Base-by-base conservation (phyloP, 2,113 vertebrate species). In the Boleophthalmus pectinirostris region DNA sequence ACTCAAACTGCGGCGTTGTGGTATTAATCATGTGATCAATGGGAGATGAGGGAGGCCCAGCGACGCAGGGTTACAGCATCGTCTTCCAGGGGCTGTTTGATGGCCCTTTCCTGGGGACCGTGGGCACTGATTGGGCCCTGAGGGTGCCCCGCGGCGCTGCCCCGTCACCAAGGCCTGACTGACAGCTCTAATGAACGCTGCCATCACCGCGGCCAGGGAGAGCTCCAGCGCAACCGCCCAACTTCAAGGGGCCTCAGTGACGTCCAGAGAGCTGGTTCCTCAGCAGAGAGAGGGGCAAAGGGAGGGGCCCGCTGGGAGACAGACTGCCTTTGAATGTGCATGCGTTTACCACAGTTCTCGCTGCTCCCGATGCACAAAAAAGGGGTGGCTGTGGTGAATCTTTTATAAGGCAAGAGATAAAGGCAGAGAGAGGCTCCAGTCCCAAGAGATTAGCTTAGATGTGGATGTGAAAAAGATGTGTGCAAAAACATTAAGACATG, bases 141-240 rank as follows among this genome's bases (percentile, higher is more conserved):
- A 92, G 93, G 93, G 91, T 77, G 78, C 91, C 92, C 88, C 63
- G 78, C 81, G 82, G 92, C 88, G 43, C 72, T 77, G 76, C 82
- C 87, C 88, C 72, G 74, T 91, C 85, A 75, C 88, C 80, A 74
- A 74, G 80, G 82, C 76, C 79, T 93, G 92, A 94, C 87, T 94
- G 93, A 94, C 93, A 94, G 92, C 90, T 85, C 92, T 94, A 94
- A 93, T 93, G 90, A 93, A 89, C 90, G 82, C 72, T 86, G 87
- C 86, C 80, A 90, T 89, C 82, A 45, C 78, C 49, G 29, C 83
- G 61, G 88, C 75, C 68, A 82, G 84, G 85, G 85, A 85, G 84
- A 64, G 82, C 76, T 84, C 76, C 86, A 74, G 85, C 89, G 87
- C 82, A 79, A 87, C 82, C 86, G 68, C 75, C 43, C 2, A 82